These are phyloP conservation scores for Fissipunctia ypsillon DNA, from an alignment of 2,888 invertebrate genomes.

Conservation along the genomic window DNA sequence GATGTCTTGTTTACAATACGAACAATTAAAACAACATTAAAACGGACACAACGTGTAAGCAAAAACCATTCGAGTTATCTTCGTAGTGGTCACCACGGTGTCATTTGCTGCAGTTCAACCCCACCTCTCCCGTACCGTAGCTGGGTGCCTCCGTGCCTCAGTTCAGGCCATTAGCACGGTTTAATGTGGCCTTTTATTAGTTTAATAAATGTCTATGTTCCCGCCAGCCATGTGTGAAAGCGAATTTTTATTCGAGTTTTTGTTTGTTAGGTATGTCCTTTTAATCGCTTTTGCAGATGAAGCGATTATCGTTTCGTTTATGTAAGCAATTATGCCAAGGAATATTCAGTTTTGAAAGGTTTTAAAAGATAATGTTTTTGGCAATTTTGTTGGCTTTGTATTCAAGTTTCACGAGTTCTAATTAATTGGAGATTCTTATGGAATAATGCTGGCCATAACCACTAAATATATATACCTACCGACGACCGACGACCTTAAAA, in stretches of 20 bases:
- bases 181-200: constrained; percentile 69
- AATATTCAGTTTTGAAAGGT: constrained; percentile 27
- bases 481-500: not conserved
- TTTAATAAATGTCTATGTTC: constrained; percentile 66
- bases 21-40: not conserved
- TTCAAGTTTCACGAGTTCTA: not conserved
- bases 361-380: constrained; percentile 39
- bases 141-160: constrained; percentile 37
- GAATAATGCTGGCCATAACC: not conserved
- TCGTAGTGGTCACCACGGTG: constrained; percentile 39
- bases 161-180: constrained; percentile 65
- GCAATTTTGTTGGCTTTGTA: constrained; percentile 19
- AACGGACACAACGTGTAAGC: not conserved
- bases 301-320: constrained; percentile 56
- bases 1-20: not conserved
- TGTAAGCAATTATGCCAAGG: constrained; percentile 31
- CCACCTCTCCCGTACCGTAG: constrained; percentile 37
- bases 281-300: constrained; percentile 60
- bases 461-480: not conserved
- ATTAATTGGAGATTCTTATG: not conserved
- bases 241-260: constrained; percentile 59
- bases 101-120: constrained; percentile 64
- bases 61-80: constrained; percentile 39
- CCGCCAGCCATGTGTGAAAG: constrained; percentile 58
- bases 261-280: constrained; percentile 57